These are phyloP conservation scores for Bactericera cockerelli DNA, from an alignment of 1,140 invertebrate genomes.

Conservation along the genomic window DNA sequence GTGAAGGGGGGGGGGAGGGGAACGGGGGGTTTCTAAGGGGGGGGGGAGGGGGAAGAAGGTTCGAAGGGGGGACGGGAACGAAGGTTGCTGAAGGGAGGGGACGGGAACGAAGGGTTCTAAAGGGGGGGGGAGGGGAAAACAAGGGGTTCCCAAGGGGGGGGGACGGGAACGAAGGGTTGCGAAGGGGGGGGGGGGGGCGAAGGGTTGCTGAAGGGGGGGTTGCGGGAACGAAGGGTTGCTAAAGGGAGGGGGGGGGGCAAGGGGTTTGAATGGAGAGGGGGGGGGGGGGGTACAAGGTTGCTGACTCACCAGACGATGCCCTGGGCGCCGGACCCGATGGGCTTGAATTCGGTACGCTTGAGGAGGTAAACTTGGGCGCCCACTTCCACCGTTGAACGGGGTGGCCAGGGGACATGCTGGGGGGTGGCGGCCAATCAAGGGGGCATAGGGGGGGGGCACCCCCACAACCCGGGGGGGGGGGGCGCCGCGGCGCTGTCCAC, in stretches of 20 bases:
- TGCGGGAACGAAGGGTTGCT: too few relatives aligned
- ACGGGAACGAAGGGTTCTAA: too few relatives aligned
- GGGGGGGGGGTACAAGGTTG: neutral
- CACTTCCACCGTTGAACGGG: slow-evolving; percentile 85
- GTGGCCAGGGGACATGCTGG: slow-evolving; percentile 42
- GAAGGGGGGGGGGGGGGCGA: too few relatives aligned
- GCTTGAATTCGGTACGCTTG: slow-evolving; percentile 89
- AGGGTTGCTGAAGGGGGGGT: too few relatives aligned
- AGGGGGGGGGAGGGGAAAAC: too few relatives aligned
- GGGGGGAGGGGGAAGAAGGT: too few relatives aligned
- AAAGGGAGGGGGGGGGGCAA: neutral
- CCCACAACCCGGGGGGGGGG: neutral
- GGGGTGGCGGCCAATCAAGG: slow-evolving; percentile 29
- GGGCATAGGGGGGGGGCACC: slow-evolving; percentile 2
- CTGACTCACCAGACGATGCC: slow-evolving; percentile 84
- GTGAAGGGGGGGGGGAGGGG: too few relatives aligned
- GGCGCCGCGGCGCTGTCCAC: neutral
- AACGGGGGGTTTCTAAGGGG: too few relatives aligned
- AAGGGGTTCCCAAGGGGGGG: too few relatives aligned
- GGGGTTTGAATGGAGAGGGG: neutral
- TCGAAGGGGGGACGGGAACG: too few relatives aligned
- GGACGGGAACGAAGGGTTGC: too few relatives aligned
- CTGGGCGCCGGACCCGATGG: slow-evolving; percentile 95
- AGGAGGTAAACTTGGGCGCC: slow-evolving; percentile 91
- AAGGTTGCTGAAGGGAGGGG: too few relatives aligned